Evolutionary conservation across 2,888 invertebrate genomes (phyloP).

Genomic region (Drosophila paucipuncta): DNA sequence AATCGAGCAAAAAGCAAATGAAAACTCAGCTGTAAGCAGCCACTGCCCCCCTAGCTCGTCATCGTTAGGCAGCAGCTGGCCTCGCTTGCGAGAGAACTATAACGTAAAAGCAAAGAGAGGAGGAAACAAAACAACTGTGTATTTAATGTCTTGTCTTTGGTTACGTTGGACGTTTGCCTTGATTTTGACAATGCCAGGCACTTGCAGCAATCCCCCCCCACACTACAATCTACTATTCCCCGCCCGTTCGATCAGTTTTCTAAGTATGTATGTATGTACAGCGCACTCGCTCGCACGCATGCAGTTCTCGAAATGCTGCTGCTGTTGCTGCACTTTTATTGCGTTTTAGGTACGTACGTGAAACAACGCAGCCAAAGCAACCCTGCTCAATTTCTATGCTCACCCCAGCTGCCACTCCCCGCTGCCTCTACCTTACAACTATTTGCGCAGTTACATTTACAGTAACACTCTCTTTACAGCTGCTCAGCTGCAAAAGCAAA

Average conservation of each 20-base stretch:
- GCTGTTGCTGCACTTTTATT: conserved; percentile 76
- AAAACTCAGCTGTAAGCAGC: conserved; percentile 74
- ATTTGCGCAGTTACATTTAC: conserved; percentile 74
- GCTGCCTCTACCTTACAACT: conserved; percentile 32
- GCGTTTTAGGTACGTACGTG: conserved; percentile 65
- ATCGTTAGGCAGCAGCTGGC: conserved; percentile 57
- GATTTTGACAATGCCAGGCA: conserved; percentile 63
- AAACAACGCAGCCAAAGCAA: conserved; percentile 47
- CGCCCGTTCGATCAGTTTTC: conserved; percentile 24
- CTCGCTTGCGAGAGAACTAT: conserved; percentile 30
- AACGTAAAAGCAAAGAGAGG: conserved; percentile 18
- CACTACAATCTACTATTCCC: background rate
- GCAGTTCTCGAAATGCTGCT: conserved; percentile 57
- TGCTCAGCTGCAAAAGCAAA: conserved; percentile 37
- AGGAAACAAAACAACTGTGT: conserved; percentile 19
- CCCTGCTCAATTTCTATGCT: conserved; percentile 57
- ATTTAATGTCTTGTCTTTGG: conserved; percentile 43
- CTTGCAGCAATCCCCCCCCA: conserved; percentile 29
- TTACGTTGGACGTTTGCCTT: conserved; percentile 62
- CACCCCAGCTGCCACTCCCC: conserved; percentile 31
- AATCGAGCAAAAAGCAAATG: conserved; percentile 62
- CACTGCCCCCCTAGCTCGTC: conserved; percentile 39
- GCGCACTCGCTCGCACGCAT: conserved; percentile 59
- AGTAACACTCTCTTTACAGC: conserved; percentile 39
- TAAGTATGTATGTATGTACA: conserved; percentile 49